Evolutionary conservation across 2,888 invertebrate genomes (phyloP).

Genomic region (Mesopsocus fuscifrons): DNA sequence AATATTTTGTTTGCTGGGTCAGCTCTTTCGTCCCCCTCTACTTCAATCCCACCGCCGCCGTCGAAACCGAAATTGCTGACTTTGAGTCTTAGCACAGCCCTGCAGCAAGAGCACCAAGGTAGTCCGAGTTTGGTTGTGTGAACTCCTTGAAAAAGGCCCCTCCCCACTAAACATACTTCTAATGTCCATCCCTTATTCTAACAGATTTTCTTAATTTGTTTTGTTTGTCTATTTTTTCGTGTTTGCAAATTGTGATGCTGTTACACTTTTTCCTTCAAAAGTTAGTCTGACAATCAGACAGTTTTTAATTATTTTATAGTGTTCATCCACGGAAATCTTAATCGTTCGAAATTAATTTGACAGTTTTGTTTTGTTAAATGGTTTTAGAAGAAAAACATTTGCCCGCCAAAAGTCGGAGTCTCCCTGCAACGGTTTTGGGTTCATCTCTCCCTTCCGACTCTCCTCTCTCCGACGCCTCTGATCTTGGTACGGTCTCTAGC

Average conservation of each 20-base stretch:
- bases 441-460: background rate
- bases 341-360: too few species aligned
- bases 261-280: constrained; percentile 2
- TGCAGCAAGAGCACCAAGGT: constrained; percentile 7
- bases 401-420: background rate
- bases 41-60: background rate
- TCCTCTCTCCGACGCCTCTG: background rate
- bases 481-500: background rate
- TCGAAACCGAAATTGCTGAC: background rate
- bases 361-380: too few species aligned
- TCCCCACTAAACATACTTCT: too few species aligned
- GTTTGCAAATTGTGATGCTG: constrained; percentile 12
- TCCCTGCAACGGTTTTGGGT: background rate
- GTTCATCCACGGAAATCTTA: too few species aligned
- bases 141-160: background rate
- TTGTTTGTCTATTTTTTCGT: constrained; percentile 3
- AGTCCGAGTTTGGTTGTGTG: background rate
- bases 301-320: too few species aligned
- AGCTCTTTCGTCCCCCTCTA: background rate
- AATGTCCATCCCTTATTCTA: too few species aligned
- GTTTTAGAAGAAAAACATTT: background rate
- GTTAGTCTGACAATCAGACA: background rate
- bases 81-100: constrained; percentile 4
- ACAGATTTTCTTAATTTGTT: background rate
- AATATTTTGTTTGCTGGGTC: background rate